These are phyloP conservation scores for Drepana arcuata DNA, from an alignment of 1,140 invertebrate species.

Conservation along the genomic window DNA sequence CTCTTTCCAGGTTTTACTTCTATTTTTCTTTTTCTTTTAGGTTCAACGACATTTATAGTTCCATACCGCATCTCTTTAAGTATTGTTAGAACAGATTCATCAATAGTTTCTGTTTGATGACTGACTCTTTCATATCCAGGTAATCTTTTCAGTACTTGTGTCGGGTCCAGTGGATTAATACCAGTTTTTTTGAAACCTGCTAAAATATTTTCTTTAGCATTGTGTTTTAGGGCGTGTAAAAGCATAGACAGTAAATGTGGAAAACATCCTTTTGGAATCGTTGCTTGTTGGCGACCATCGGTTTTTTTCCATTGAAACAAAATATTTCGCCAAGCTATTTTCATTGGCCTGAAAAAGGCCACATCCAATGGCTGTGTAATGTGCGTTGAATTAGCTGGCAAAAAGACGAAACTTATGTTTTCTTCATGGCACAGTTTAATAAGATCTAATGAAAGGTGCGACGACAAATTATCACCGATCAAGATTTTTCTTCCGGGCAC, in stretches of 20 bases:
- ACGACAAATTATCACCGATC: slow-evolving; percentile 50
- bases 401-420: slow-evolving; percentile 12
- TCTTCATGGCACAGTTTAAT: slow-evolving; percentile 5
- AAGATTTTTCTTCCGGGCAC: slow-evolving; percentile 33
- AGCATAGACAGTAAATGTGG: too few species aligned
- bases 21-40: too few species aligned
- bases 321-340: slow-evolving; percentile 8
- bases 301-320: slow-evolving; percentile 7
- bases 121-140: slow-evolving; percentile 1
- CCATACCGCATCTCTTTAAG: too few species aligned
- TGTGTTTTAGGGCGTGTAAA: too few species aligned
- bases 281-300: too few species aligned
- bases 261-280: too few species aligned
- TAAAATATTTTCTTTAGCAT: too few species aligned
- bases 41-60: too few species aligned
- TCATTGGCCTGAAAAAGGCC: slow-evolving; percentile 7
- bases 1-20: too few species aligned
- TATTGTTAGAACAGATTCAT: too few species aligned
- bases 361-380: slow-evolving; percentile 13
- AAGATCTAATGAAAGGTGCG: slow-evolving; percentile 22
- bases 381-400: slow-evolving; percentile 13
- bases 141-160: not conserved
- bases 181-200: slow-evolving; percentile 1
- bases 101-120: too few species aligned
- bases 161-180: not conserved